Base-by-base conservation (phyloP, 2,797 vertebrate genomes). In the Scolopax bukidnonensis region DNA sequence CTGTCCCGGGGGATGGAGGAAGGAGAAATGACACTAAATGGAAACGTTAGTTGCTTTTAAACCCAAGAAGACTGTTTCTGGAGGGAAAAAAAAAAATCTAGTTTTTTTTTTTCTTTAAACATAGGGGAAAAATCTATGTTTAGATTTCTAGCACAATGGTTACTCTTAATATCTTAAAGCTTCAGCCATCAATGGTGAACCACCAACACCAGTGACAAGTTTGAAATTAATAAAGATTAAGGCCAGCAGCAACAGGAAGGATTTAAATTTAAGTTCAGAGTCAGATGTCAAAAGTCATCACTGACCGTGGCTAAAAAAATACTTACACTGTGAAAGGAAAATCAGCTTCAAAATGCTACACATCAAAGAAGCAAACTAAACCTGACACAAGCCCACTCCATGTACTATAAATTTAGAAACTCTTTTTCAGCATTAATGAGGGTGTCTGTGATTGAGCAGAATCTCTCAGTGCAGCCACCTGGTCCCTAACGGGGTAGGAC, bases 21-120 rank as follows among this genome's bases (percentile, higher is more conserved):
- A 94, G 63, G 36, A 89, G 67, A 73, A 84, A 87, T n/a, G n/a
- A 60, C 77, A 88, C 43, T 60, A 59, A 83, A 68, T 51, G 32
- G 24, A 84, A 40, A 90, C 24, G n/a, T 84, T 71, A 81, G 50
- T 6, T 89, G 38, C 32, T 36, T 43, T 75, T 40, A 69, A 69
- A 56, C 17, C 8, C 51, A 75, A 86, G 27, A 36, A 74, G 27
- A 25, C 23, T 17, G 43, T 10, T 15, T 76, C 60, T 74, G 41
- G 19, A 92, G 13, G 23, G 41, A 84, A 84, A 23, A 50, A 45
- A 47, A 53, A 41, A 24, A 40, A 4, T 33, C 51, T 5, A 36
- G 12, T 12, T 11, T 24, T 23, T 48, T 48, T 48, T 48, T 48
- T 48, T 12, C 36, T 48, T 48, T 47, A 47, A 47, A 47, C 20